Percentiles rank a stretch among this genome's conserved stretches.
Conservation (phyloP, 2,113 vertebrate species). For the Ptilorrhoa leucosticta region DNA sequence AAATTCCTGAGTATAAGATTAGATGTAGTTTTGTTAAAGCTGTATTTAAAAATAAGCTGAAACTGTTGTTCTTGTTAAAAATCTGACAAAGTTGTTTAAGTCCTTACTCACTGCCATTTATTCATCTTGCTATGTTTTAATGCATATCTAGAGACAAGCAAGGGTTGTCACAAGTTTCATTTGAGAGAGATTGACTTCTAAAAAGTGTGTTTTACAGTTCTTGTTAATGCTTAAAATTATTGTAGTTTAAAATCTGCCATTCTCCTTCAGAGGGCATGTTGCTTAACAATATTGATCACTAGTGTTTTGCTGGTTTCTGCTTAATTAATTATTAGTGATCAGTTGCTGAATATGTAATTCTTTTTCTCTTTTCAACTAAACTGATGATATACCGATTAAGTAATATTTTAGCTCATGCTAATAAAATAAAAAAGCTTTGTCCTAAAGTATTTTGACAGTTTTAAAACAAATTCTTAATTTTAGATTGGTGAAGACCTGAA, state of each 20-base stretch:
- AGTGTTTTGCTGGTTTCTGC: not conserved
- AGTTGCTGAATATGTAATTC: not conserved
- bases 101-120: not conserved
- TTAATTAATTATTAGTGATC: not conserved
- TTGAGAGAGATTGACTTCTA: not conserved
- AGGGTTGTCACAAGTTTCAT: not conserved
- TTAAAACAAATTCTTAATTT: constrained; percentile 19
- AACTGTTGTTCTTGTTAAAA: not conserved
- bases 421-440: not conserved
- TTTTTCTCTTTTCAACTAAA: not conserved
- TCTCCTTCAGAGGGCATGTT: not conserved
- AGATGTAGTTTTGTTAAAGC: not conserved
- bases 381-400: not conserved
- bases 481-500: constrained; percentile 81
- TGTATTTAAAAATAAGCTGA: not conserved
- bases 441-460: not conserved
- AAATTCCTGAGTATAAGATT: not conserved
- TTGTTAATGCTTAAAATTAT: not conserved
- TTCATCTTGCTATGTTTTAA: not conserved
- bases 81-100: not conserved
- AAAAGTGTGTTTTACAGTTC: not conserved
- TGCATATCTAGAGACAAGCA: not conserved
- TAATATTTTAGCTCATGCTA: not conserved
- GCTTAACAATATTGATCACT: not conserved
- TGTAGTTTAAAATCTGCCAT: not conserved